phyloP scores from a whole-genome alignment of 1,140 invertebrate genomes.

The Meloidogyne chitwoodi region DNA sequence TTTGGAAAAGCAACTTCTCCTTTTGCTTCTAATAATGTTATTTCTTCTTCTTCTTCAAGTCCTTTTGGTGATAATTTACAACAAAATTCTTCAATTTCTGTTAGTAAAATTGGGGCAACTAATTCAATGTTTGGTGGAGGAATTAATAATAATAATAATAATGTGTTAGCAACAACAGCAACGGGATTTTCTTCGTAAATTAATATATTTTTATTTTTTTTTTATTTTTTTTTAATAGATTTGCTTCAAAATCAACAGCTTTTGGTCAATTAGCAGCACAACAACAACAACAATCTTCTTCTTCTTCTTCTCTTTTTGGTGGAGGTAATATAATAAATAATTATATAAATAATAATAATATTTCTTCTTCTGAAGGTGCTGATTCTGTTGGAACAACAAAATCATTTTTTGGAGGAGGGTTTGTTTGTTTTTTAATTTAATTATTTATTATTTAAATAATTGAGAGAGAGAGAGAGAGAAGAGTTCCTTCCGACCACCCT shows the following conservation, averaged over 20 bases:
- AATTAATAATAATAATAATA: background rate
- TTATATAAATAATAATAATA: too few relatives aligned
- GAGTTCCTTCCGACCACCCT: too few relatives aligned
- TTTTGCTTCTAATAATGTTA: background rate
- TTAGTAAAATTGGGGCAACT: background rate
- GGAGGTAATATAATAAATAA: background rate
- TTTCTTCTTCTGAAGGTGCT: too few relatives aligned
- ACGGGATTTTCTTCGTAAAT: constrained; percentile 9
- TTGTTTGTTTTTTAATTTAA: too few relatives aligned
- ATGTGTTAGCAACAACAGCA: too few relatives aligned
- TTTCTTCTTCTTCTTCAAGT: too few relatives aligned
- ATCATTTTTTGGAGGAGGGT: too few relatives aligned
- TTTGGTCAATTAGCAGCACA: constrained; percentile 15
- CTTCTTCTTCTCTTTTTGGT: background rate
- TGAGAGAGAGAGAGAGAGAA: too few relatives aligned
- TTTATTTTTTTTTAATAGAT: background rate
- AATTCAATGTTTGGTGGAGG: constrained; percentile 19
- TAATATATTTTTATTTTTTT: background rate
- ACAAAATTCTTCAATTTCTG: too few relatives aligned
- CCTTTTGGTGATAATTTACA: too few relatives aligned
- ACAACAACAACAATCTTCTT: background rate
- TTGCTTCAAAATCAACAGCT: constrained; percentile 7
- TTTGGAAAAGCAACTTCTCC: background rate
- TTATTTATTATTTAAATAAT: too few relatives aligned
- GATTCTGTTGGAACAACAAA: too few relatives aligned